Conservation (phyloP, 2,888 invertebrate species). For the Patella depressa region DNA sequence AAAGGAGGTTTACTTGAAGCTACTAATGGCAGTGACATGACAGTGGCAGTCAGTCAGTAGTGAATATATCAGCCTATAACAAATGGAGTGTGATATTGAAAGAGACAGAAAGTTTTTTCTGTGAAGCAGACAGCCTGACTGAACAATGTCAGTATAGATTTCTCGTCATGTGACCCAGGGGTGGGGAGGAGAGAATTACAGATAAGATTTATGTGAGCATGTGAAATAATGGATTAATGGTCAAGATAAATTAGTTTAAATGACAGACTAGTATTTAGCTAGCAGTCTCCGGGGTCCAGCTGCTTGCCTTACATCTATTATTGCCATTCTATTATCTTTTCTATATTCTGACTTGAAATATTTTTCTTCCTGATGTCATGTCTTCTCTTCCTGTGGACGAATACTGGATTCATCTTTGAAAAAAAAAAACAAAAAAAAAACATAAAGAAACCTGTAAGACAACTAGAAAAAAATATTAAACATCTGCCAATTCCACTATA, state of each 20-base stretch:
- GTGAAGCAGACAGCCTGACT: conserved; percentile 17
- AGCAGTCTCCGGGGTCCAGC: conserved; percentile 38
- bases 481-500: too few species aligned
- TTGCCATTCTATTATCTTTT: conserved; percentile 5
- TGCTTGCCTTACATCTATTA: conserved; percentile 39
- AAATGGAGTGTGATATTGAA: conserved; percentile 12
- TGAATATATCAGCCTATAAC: too few species aligned
- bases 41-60: too few species aligned
- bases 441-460: too few species aligned
- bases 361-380: neutral
- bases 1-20: too few species aligned
- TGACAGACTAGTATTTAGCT: conserved; percentile 45
- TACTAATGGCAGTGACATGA: too few species aligned
- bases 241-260: conserved; percentile 43
- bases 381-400: too few species aligned
- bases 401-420: too few species aligned
- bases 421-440: too few species aligned
- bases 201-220: conserved; percentile 40
- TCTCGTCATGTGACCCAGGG: conserved; percentile 28
- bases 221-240: conserved; percentile 46
- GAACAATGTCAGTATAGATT: conserved; percentile 30
- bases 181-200: conserved; percentile 32
- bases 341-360: neutral
- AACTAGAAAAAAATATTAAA: too few species aligned
- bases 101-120: conserved; percentile 26